Evolutionary conservation across 2,888 invertebrate genomes (phyloP), one percentile per base, ranked within the genome.

Genomic region (Limnephilus rhombicus): DNA sequence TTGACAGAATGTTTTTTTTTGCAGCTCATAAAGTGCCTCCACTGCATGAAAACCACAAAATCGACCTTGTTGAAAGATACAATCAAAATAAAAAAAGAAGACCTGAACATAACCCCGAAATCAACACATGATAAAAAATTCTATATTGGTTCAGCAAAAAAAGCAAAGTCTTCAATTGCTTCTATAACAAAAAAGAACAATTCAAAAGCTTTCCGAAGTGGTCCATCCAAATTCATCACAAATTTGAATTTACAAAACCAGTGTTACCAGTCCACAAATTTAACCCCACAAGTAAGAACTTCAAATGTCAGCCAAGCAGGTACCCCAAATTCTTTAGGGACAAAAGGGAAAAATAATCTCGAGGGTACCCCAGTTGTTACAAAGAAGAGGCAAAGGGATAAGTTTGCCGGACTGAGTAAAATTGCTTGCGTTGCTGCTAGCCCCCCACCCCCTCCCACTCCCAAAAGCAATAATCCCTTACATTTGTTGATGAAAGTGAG

Each of bases 361-460:
- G 68, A 68, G 68, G 68, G 68, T 24, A 68, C 68, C 24, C 68
- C 68, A 7, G 18, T 68, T 68, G 68, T 68, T 68, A 68, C 68
- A 68, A 93, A 91, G 85, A 93, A 93, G 85, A 91, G 91, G 53
- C 87, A 93, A 31, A 83, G 91, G 80, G 93, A 93, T 81, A 93
- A 90, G 45, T 93, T 92, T 91, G 93, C 93, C 9, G 93, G 93
- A 29, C 85, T 93, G 18, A 89, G 92, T 80, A 93, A 91, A 90
- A 68, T 90, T 18, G 93, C 93, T 12, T 93, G 92, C 31, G 85
- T 90, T 29, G 24, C 92, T 34, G 68, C 68, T 81, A 31, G 81
- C 31, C 29, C 31, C 29, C 31, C 91, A 29, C 80, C 89, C 7
- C 81, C 90, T 34, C 85, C 91, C 12, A 53, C 92, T 34, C 90